Base-by-base conservation (phyloP, 2,797 vertebrate genomes). In the Synanceia verrucosa region DNA sequence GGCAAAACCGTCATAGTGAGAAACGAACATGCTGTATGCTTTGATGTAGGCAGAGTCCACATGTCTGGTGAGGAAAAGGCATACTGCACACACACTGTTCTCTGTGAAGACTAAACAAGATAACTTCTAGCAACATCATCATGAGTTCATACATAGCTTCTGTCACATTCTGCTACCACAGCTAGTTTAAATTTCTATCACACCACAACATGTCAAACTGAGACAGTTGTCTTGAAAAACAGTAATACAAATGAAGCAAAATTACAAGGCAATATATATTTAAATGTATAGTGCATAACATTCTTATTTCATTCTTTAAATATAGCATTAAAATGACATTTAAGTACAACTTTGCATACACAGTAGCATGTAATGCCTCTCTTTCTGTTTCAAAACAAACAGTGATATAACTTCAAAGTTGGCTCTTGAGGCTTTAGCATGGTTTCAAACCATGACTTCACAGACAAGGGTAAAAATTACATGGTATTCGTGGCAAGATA, bases 401-500 rank as follows among this genome's bases (percentile, higher is more conserved):
- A n/a, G n/a, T n/a, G n/a, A n/a, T n/a, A n/a, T n/a, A n/a, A n/a
- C n/a, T n/a, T n/a, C 11, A 33, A 51, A 34, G 13, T 24, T 50
- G 24, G 11, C 26, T n/a, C 4, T 39, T n/a, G 16, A 28, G 37
- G 12, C 13, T 24, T 13, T 9, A 2, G 36, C 6, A 36, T 26
- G 16, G 7, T 28, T 21, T 1, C 3, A 78, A 63, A 57, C 9
- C 3, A 51, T 36, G 36, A 64, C 4, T 26, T 65, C 3, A 48
- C 6, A 34, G n/a, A n/a, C 16, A 56, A 55, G 14, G 5, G 23
- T 14, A 10, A 56, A 53, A 37, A 70, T 29, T 29, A 51, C 2
- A 39, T 2, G 28, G 47, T 12, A 11, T 47, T 13, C 79, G 65
- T 46, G 81, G 53, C 62, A 74, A 57, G 29, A 51, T 5, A 43